A percentile compares a stretch with the other conserved stretches of the same genome.
Evolutionary conservation across 2,113 vertebrate genomes (phyloP).

Genomic region (Alectura lathami): DNA sequence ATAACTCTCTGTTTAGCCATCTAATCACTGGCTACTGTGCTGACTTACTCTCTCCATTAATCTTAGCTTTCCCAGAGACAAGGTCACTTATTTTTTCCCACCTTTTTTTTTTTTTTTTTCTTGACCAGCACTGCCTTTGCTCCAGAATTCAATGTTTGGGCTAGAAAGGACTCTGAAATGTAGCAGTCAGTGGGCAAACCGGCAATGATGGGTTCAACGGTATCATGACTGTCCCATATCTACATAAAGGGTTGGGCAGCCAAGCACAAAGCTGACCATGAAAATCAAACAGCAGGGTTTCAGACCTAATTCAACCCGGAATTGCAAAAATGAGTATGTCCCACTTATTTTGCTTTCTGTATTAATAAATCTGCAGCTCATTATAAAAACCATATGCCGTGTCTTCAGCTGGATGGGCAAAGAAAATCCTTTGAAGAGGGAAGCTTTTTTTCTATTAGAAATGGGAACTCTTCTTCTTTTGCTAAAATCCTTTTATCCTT

Average conservation of each 20-base stretch:
- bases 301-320: not conserved
- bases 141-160: not conserved
- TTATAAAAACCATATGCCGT: not conserved
- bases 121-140: not conserved
- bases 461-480: not conserved
- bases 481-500: not conserved
- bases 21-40: not conserved
- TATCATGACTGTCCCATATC: not conserved
- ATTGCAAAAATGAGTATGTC: not conserved
- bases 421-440: not conserved
- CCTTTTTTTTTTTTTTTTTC: not conserved
- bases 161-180: not conserved
- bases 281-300: not conserved
- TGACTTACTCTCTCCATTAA: not conserved
- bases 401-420: not conserved
- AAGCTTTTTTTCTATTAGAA: slow-evolving; percentile 16
- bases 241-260: not conserved
- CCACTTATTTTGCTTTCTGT: slow-evolving; percentile 8
- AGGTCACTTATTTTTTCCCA: too few relatives aligned
- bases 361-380: slow-evolving; percentile 28
- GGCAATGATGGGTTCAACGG: not conserved
- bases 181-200: not conserved
- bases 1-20: not conserved
- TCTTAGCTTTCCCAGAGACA: not conserved
- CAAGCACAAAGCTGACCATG: not conserved